Evolutionary conservation across 1,140 invertebrate genomes (phyloP).

Genomic region (Ladona fulva): DNA sequence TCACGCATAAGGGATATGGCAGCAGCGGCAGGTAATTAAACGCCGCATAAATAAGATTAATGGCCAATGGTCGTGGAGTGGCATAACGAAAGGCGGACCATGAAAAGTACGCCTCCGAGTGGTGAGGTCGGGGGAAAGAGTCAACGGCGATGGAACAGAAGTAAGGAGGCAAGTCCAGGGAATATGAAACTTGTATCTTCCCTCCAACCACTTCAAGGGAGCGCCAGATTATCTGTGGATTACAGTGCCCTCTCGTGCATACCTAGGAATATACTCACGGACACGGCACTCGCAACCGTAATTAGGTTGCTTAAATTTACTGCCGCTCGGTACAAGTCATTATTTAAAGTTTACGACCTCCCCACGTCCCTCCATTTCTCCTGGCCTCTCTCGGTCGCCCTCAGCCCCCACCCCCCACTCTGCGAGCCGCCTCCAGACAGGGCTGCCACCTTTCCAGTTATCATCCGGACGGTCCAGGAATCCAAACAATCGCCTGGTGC

Average conservation of each 20-base stretch:
- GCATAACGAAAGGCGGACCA: no score
- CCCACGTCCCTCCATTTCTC: background rate
- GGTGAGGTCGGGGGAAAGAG: no score
- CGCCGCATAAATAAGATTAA: no score
- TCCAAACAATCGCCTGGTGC: background rate
- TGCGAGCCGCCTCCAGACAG: background rate
- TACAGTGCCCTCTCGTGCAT: background rate
- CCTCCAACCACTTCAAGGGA: background rate
- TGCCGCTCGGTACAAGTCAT: constrained; percentile 2
- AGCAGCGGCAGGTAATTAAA: no score
- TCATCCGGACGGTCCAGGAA: background rate
- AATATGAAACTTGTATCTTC: background rate
- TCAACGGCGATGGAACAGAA: background rate
- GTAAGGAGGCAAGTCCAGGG: background rate
- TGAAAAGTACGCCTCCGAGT: no score
- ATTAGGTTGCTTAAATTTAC: constrained; percentile 4
- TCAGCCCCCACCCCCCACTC: background rate
- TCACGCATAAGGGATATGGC: no score
- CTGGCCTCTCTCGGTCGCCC: background rate
- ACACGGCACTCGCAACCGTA: background rate
- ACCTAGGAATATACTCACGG: background rate
- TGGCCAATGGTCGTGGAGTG: no score
- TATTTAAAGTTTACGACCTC: constrained; percentile 2
- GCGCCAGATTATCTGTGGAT: constrained; percentile 3
- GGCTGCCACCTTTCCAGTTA: background rate